Base-by-base conservation (phyloP, 30 jellyfish, hydroid and myxozoan genomes). In the Aurelia sp. region DNA sequence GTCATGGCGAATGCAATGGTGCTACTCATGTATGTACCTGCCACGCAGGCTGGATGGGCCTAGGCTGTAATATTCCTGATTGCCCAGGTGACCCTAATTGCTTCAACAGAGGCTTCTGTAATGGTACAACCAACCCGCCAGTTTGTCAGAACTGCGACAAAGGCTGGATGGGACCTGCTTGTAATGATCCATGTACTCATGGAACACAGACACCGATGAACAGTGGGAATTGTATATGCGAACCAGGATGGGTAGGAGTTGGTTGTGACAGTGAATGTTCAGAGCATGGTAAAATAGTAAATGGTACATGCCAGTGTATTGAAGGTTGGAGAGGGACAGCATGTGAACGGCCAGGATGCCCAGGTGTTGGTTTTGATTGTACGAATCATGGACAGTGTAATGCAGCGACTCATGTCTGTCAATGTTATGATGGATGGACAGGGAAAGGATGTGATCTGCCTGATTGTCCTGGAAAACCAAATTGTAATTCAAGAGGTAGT, bases 101-200 rank as follows among this genome's bases (percentile, higher is more conserved):
- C 68, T 75, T 72, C 76, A 73, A 85, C 69, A 77, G 94, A 12
- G 94, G 94, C 13, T 48, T 51, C 66, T 85, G 94, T 64, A 85
- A 85, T 75, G 88, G 86, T 22, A 85, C 88, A 5, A 16, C 64
- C 52, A 51, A 63, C 50, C 88, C 88, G 27, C 94, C 94, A 5
- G 13, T 70, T 5, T 85, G 94, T 31, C 83, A 85, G 52, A 85
- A 73, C 38, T 85, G 94, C 33, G 61, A 20, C 33, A 73, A 64
- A 63, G 94, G 94, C 20, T 85, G 94, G 94, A 85, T 85, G 94
- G 94, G 94, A 27, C 94, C 94, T 40, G 94, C 94, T 55, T 85
- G 94, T 35, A 63, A 62, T 41, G 88, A 85, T 66, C 88, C 88
- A 3, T 85, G 94, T 58, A n/a, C 69, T 13, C 94, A 85, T 24